Base-by-base conservation (phyloP, 2,888 invertebrate genomes). In the Lapara coniferarum region DNA sequence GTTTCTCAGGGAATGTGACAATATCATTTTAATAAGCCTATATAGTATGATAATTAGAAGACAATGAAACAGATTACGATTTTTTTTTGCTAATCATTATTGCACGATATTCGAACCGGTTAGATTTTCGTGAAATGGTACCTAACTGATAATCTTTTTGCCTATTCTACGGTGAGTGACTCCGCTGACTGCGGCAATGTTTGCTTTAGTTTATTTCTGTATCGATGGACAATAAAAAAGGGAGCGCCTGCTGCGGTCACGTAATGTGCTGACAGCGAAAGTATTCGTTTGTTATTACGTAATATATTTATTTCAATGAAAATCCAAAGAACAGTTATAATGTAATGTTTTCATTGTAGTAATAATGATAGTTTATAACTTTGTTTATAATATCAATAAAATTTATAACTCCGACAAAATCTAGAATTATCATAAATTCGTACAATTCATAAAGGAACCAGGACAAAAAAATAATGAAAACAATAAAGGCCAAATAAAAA, bases 191-290 rank as follows among this genome's bases (percentile, higher is more conserved):
- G 75, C 75, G 75, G 77, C 78, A 79, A 78, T 78, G 77, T 76
- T 73, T 75, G 71, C 69, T 75, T 72, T 80, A 79, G 81, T 84
- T 86, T 84, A 78, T 80, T 79, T 82, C 76, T 83, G 80, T 79
- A 76, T 66, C 73, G 71, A 78, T 78, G 76, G 75, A 82, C 74
- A 81, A 78, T 77, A 75, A 84, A 85, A 85, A 81, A 78, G 76
- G 77, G 74, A 76, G 82, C 88, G 88, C 80, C 76, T 72, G 73
- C 76, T 77, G 76, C 70, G 67, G 80, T 91, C 90, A 90, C 92
- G 91, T 92, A 92, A 91, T 85, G 80, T 82, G 74, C 77, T 75
- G 85, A 85, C 74, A 87, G 90, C 81, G 91, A 92, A 92, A 93
- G 91, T 89, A 73, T 72, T 74, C 81, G 25, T 25, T 25, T 2